Percentiles rank a stretch among this genome's conserved stretches.
phyloP scores from a whole-genome alignment of 2,113 vertebrate species.

The Lanius ludovicianus region DNA sequence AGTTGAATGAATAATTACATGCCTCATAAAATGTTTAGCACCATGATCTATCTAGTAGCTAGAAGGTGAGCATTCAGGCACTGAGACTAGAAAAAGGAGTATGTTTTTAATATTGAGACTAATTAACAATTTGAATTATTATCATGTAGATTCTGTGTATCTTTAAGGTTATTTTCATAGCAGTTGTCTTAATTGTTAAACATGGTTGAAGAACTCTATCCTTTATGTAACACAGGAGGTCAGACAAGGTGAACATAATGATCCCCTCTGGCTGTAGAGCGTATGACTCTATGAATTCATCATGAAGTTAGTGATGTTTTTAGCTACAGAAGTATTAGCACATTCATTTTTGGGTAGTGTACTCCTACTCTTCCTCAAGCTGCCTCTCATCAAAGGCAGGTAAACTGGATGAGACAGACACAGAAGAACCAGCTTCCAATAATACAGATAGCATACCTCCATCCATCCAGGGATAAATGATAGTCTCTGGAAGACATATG shows the following conservation, averaged over 20 bases:
- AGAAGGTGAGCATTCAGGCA: neutral
- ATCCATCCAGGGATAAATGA: neutral
- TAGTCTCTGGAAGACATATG: neutral
- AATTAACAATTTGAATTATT: neutral
- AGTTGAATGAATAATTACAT: slow-evolving; percentile 13
- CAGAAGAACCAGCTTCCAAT: neutral
- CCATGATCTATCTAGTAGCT: neutral
- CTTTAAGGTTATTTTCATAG: neutral
- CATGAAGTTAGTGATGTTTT: neutral
- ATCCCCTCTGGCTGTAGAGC: neutral
- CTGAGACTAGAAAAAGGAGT: neutral
- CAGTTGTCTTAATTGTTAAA: neutral
- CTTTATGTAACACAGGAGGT: neutral
- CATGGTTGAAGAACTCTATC: neutral
- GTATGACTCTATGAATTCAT: neutral
- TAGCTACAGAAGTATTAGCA: neutral
- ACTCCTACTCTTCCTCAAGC: neutral
- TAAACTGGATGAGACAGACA: neutral
- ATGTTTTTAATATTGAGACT: neutral
- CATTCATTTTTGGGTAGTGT: neutral
- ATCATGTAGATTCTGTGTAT: neutral
- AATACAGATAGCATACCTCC: neutral
- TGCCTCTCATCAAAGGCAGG: neutral
- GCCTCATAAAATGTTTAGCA: neutral
- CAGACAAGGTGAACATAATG: slow-evolving; percentile 15